A percentile compares a stretch with the other conserved stretches of the same genome.
Evolutionary conservation across 2,888 invertebrate genomes (phyloP).

Genomic region (Eristalis tenax): DNA sequence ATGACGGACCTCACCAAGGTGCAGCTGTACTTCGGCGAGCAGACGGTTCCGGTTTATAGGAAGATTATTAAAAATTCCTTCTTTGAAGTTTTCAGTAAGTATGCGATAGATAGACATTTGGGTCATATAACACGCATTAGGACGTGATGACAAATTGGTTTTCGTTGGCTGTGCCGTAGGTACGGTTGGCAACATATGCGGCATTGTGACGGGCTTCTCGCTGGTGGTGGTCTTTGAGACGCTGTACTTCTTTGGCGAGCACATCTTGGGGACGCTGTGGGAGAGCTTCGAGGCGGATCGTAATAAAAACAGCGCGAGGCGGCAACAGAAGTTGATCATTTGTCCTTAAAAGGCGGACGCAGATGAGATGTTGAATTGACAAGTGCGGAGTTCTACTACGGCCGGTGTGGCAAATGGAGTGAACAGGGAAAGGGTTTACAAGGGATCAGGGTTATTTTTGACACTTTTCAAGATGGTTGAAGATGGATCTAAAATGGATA

Average conservation of each 20-base stretch:
- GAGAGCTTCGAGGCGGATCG: constrained; percentile 29
- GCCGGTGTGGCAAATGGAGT: too few species aligned
- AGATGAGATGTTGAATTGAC: not conserved
- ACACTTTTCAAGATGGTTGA: too few species aligned
- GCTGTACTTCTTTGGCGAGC: constrained; percentile 82
- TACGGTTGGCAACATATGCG: constrained; percentile 85
- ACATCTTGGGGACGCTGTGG: constrained; percentile 28
- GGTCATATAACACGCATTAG: not conserved
- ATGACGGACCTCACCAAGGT: constrained; percentile 75
- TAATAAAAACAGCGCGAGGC: not conserved
- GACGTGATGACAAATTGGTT: constrained; percentile 48
- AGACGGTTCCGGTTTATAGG: constrained; percentile 76
- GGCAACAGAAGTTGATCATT: constrained; percentile 53
- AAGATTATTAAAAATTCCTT: constrained; percentile 81
- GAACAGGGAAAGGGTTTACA: too few species aligned
- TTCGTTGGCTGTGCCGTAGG: constrained; percentile 81
- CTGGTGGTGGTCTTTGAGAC: constrained; percentile 84
- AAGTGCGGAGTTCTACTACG: too few species aligned
- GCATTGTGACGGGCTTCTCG: constrained; percentile 86
- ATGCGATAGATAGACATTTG: not conserved
- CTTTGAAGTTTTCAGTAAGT: constrained; percentile 86
- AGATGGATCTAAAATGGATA: too few species aligned
- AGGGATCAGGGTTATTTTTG: too few species aligned
- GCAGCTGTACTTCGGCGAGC: constrained; percentile 76
- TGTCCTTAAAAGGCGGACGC: constrained; percentile 34